Conservation (phyloP, 2,113 vertebrate species). For the Thryonomys swinderianus region DNA sequence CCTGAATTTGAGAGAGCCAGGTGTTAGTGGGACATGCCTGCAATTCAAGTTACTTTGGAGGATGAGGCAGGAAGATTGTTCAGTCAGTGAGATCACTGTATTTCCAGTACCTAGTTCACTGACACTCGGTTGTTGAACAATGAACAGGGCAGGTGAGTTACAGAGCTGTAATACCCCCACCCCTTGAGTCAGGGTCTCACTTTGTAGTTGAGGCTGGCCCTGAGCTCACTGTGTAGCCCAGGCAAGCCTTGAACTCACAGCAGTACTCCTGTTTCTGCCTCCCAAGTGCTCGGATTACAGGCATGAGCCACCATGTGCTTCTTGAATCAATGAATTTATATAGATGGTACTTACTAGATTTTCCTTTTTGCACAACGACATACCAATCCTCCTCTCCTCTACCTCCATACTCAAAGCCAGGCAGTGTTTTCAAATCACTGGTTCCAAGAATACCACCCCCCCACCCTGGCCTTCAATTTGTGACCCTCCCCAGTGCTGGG, state of each 20-base stretch:
- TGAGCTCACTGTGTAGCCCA: no score
- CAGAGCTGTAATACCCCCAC: no score
- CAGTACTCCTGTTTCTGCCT: no score
- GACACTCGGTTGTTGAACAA: background rate
- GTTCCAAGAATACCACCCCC: background rate
- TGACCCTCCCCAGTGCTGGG: background rate
- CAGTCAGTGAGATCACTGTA: background rate
- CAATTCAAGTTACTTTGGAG: background rate
- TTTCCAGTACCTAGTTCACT: background rate
- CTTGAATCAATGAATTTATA: conserved; percentile 44
- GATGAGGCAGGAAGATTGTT: background rate
- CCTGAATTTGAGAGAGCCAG: background rate
- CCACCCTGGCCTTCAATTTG: background rate
- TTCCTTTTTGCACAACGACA: background rate
- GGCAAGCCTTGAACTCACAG: no score
- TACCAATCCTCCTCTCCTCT: background rate
- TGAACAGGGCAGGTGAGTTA: background rate
- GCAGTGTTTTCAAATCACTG: background rate
- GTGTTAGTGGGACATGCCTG: background rate
- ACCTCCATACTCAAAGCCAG: background rate
- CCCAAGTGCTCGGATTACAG: no score
- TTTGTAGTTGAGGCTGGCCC: no score
- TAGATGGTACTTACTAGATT: background rate
- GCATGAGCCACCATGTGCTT: background rate
- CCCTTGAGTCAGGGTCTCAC: no score